phyloP scores from a whole-genome alignment of 2,797 vertebrate species.

The Luscinia megarhynchos region DNA sequence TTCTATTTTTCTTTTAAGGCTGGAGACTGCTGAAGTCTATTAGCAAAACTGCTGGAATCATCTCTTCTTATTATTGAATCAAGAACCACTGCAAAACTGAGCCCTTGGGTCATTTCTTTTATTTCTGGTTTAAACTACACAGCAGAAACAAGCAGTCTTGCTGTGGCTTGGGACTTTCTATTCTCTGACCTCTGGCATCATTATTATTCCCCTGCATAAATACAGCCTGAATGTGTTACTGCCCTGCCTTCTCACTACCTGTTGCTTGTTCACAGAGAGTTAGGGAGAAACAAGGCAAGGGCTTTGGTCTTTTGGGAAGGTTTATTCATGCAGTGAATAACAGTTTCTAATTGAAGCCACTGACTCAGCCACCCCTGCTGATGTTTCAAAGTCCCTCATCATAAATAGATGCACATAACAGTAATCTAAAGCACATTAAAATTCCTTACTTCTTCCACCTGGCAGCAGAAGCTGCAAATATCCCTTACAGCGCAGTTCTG shows the following conservation, averaged over 20 bases:
- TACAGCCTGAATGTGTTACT: background rate
- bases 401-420: background rate
- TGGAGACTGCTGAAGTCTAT: background rate
- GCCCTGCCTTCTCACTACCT: background rate
- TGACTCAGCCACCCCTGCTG: background rate
- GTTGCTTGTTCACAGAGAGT: background rate
- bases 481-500: background rate
- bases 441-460: background rate
- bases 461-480: background rate
- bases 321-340: background rate
- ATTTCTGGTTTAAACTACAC: background rate
- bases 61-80: background rate
- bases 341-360: background rate
- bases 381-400: background rate
- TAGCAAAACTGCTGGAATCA: background rate
- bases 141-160: background rate
- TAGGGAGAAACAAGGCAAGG: background rate
- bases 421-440: background rate
- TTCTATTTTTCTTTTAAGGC: background rate
- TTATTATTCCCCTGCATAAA: background rate
- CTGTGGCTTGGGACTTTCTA: background rate
- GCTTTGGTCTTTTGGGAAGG: background rate
- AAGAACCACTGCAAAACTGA: background rate
- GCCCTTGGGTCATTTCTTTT: background rate
- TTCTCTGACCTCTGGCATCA: background rate